Evolutionary conservation across 2,113 vertebrate genomes (phyloP).

Genomic region (Elaphurus davidianus): DNA sequence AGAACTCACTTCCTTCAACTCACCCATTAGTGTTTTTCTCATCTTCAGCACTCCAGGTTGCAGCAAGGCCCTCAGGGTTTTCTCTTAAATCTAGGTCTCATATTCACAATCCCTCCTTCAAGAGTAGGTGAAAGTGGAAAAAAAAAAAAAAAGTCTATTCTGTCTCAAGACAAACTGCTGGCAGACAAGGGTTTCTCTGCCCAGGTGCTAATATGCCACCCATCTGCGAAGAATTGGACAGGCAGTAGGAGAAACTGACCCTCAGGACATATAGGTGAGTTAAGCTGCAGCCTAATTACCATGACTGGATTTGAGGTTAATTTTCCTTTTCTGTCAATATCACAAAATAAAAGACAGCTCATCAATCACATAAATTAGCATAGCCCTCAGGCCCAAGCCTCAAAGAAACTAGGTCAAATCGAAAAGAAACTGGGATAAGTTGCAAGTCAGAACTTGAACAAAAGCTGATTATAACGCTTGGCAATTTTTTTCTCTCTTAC

Average conservation of each 20-base stretch:
- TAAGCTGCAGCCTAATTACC: background rate
- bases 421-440: conserved; percentile 30
- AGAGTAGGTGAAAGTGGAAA: background rate
- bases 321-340: conserved; percentile 50
- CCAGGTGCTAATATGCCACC: background rate
- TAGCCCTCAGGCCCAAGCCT: background rate
- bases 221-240: background rate
- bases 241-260: background rate
- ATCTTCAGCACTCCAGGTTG: background rate
- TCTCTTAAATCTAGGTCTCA: conserved; percentile 8
- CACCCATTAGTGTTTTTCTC: background rate
- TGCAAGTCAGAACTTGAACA: conserved; percentile 10
- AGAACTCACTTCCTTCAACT: no score
- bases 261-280: background rate
- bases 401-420: conserved; percentile 46
- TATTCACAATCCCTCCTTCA: background rate
- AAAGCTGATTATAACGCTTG: background rate
- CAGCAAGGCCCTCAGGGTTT: background rate
- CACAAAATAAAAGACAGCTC: conserved; percentile 29
- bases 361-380: conserved; percentile 57
- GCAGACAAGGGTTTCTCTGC: background rate
- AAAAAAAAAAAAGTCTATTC: background rate
- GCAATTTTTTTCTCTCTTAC: background rate
- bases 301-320: conserved; percentile 6
- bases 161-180: background rate